Evolutionary conservation across 2,113 vertebrate species (phyloP), one percentile per base, ranked within the genome.

Genomic region (Saccopteryx bilineata): DNA sequence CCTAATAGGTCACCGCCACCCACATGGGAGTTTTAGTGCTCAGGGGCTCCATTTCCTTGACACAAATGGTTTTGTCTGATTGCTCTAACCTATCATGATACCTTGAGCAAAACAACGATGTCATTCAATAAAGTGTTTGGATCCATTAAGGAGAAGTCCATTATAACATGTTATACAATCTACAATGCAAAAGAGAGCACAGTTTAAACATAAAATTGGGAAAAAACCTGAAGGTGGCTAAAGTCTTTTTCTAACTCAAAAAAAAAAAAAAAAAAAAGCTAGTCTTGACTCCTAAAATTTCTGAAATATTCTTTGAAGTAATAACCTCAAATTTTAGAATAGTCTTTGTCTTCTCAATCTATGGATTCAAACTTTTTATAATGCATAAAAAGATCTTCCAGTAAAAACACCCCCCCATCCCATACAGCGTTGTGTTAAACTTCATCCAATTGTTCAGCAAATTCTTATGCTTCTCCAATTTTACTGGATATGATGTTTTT

Each of bases 401-500:
- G 26, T 68, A 56, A 88, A 82, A 79, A 69, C 11, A 17, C 39
- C 39, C 1, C 19, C 5, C 18, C 79, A 26, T 4, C 18, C 79
- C 21, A 31, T 7, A 24, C 46, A 33, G 84, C 0, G 0, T 12
- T 80, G 48, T 91, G 91, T 96, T 97, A 94, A 97, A 97, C 74
- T 94, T 86, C 60, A 46, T 61, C 75, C 80, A 65, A 52, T 89
- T 82, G 96, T 88, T 96, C 78, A 21, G 89, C 91, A 93, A 89
- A 94, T 96, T 95, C 97, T 83, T 95, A 94, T 83, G 90, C 97
- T 95, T 91, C 97, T 96, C 69, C 92, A 96, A 96, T 97, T 98
- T 97, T 90, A 91, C 96, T 93, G 95, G 94, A 93, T 98, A 95
- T 94, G 95, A 98, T 98, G 98, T 98, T 97, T 97, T 98, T 98